Percentiles rank a stretch among this genome's conserved stretches.
These are phyloP conservation scores for Ophioninae sp. DNA, from an alignment of 2,888 invertebrate species.

Conservation along the genomic window DNA sequence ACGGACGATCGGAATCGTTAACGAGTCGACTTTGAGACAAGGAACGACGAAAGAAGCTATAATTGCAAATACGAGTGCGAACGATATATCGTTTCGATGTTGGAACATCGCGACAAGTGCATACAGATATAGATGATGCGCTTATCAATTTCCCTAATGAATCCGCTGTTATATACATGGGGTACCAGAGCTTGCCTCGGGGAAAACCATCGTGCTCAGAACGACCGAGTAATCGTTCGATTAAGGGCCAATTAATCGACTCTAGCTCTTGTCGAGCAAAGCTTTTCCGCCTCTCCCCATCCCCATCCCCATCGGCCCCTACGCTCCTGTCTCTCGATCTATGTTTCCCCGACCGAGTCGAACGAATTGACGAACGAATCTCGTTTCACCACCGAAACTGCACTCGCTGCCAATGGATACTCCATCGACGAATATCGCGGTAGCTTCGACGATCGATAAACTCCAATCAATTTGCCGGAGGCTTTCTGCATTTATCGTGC, in stretches of 20 bases:
- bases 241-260: constrained; percentile 72
- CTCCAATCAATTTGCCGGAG: constrained; percentile 23
- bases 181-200: constrained; percentile 39
- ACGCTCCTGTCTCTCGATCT: neutral
- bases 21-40: neutral
- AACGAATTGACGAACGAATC: constrained; percentile 52
- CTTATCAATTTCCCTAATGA: constrained; percentile 74
- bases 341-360: neutral
- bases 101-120: constrained; percentile 27
- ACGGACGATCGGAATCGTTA: constrained; percentile 8
- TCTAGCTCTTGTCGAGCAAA: constrained; percentile 50
- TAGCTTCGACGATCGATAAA: constrained; percentile 25
- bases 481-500: neutral
- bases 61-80: constrained; percentile 65
- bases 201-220: constrained; percentile 51
- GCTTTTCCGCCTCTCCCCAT: neutral
- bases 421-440: constrained; percentile 16
- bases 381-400: constrained; percentile 18
- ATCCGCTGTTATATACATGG: constrained; percentile 61
- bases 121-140: constrained; percentile 47
- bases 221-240: constrained; percentile 68
- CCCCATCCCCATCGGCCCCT: neutral
- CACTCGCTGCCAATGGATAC: constrained; percentile 13
- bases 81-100: neutral
- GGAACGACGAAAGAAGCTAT: constrained; percentile 64